Evolutionary conservation across 2,113 vertebrate genomes (phyloP), one percentile per base, ranked within the genome.

Genomic region (Pimephales promelas): DNA sequence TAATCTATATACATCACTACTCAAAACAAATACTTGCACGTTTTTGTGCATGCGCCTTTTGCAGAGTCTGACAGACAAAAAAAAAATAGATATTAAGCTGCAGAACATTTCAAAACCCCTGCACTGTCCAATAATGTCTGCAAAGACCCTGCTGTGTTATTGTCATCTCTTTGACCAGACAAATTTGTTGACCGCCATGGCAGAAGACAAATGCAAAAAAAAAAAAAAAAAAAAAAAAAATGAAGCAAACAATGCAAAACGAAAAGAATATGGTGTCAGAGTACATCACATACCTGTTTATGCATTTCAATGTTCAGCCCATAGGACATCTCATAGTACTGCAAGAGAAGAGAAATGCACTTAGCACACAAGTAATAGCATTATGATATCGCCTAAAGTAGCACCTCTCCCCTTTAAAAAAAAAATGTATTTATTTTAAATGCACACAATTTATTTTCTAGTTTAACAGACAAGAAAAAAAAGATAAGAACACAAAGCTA

Each of bases 301-400:
- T 83, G 86, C 95, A 96, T 96, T 87, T 96, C 95, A 79, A 96
- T 96, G 87, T 96, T 96, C 91, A 96, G 92, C 64, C 95, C 95
- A 5, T 96, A 96, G 79, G 95, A 96, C 95, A 96, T 96, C 81
- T 96, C 95, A 1, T 96, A 96, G 90, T 96, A 96, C 95, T 96
- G 90, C 34, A 81, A 88, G 81, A 77, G 52, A 74, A 88, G 34
- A 11, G 31, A 77, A 14, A 80, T 22, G 86, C 75, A 26, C 34
- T 96, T 90, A 96, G 92, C 52, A 95, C 94, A 4, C 95, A 95
- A 77, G 28, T 22, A 76, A 52, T 14, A 31, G 5, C 2, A 9
- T 14, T 26, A 28, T 24, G 31, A 14, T 26, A 45, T 10, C 45
- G 36, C 26, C n/a, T 45, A n/a, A 5, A 45, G 76, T 62, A 66